These are phyloP conservation scores for Ranitomeya variabilis DNA, from an alignment of 2,113 vertebrate species.

Conservation along the genomic window DNA sequence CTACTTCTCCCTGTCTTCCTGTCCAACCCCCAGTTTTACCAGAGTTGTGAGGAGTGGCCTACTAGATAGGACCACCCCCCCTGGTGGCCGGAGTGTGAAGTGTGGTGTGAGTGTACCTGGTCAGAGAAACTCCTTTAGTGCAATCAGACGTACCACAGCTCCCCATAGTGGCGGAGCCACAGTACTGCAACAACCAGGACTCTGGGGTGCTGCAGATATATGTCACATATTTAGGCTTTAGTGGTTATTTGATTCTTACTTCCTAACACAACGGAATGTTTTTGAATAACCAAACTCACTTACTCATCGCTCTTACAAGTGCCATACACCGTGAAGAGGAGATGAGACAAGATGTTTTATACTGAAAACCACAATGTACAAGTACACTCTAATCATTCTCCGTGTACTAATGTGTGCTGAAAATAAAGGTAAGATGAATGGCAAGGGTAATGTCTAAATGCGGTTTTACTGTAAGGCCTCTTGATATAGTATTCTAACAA, in stretches of 20 bases:
- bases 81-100: too few relatives aligned
- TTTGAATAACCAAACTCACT: constrained; percentile 43
- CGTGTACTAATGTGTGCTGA: constrained; percentile 25
- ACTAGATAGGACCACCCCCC: too few relatives aligned
- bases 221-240: not conserved
- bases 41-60: too few relatives aligned
- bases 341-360: constrained; percentile 25
- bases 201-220: too few relatives aligned
- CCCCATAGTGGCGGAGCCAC: too few relatives aligned
- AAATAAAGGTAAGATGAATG: constrained; percentile 29
- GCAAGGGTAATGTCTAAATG: constrained; percentile 28
- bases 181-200: too few relatives aligned
- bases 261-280: not conserved
- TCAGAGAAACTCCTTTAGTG: too few relatives aligned
- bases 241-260: not conserved
- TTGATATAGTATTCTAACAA: constrained; percentile 25
- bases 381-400: constrained; percentile 41
- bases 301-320: constrained; percentile 9
- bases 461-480: constrained; percentile 15
- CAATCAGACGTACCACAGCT: too few relatives aligned
- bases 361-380: constrained; percentile 38
- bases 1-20: too few relatives aligned
- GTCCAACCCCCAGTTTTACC: too few relatives aligned
- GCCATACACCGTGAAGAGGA: constrained; percentile 12
- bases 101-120: too few relatives aligned